A percentile compares a stretch with the other conserved stretches of the same genome.
Conservation (phyloP, 2,113 vertebrate species). For the Vulpes vulpes region DNA sequence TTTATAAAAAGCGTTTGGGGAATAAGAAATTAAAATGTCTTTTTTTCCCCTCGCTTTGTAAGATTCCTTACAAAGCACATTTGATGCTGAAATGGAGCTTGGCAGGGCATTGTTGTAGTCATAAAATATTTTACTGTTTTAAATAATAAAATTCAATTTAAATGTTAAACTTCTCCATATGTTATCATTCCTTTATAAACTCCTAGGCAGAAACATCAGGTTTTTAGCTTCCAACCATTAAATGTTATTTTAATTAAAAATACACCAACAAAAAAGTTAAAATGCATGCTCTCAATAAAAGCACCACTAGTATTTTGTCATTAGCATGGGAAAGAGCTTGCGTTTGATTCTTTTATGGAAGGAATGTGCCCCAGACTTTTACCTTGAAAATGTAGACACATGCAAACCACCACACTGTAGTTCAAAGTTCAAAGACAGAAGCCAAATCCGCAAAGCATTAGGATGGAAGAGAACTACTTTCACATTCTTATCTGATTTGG, state of each 20-base stretch:
- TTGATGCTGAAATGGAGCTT: conserved; percentile 68
- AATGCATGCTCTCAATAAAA: conserved; percentile 56
- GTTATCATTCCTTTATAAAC: conserved; percentile 77
- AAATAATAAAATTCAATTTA: conserved; percentile 83
- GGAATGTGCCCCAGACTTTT: conserved; percentile 62
- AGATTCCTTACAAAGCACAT: conserved; percentile 80
- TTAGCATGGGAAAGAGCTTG: conserved; percentile 41
- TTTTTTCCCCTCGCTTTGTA: background rate
- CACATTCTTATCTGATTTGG: conserved; percentile 58
- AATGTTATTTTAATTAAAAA: conserved; percentile 84
- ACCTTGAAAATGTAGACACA: conserved; percentile 51
- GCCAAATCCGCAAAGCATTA: conserved; percentile 41
- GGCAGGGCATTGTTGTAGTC: conserved; percentile 74
- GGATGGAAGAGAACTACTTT: background rate
- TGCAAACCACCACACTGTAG: background rate
- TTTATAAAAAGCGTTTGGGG: conserved; percentile 69
- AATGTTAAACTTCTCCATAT: conserved; percentile 83
- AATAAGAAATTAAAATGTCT: conserved; percentile 74
- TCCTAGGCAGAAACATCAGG: conserved; percentile 78
- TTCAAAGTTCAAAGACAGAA: conserved; percentile 55
- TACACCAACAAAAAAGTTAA: conserved; percentile 76
- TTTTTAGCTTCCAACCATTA: conserved; percentile 76
- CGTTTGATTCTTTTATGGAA: conserved; percentile 16
- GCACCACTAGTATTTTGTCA: conserved; percentile 11
- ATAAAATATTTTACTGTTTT: conserved; percentile 85